These are phyloP conservation scores for Meganola albula DNA, from an alignment of 2,888 invertebrate species.

Conservation along the genomic window DNA sequence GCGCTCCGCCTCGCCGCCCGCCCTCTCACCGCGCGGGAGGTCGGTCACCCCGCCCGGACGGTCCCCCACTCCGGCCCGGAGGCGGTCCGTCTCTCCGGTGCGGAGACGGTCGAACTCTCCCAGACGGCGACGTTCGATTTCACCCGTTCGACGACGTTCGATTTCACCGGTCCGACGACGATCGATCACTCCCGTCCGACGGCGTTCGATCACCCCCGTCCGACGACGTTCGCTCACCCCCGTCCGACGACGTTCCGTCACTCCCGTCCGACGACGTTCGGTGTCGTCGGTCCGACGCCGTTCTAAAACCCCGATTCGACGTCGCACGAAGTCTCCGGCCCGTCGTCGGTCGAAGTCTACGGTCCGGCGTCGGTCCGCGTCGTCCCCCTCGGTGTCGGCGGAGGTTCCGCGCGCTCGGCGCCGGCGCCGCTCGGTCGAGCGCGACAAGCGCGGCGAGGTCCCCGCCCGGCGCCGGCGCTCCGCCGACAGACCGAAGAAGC, in stretches of 20 bases:
- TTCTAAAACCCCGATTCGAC: conserved; percentile 31
- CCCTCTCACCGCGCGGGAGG: conserved; percentile 23
- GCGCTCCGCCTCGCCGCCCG: conserved; percentile 34
- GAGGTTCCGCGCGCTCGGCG: conserved; percentile 35
- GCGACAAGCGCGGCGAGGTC: conserved; percentile 29
- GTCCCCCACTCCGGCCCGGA: conserved; percentile 10
- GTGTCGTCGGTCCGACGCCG: conserved; percentile 30
- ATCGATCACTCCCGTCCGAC: conserved; percentile 27
- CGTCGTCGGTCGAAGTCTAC: conserved; percentile 33
- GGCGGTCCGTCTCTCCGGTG: conserved; percentile 30
- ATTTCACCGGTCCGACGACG: conserved; percentile 11
- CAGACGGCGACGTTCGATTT: conserved; percentile 20
- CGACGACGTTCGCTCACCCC: conserved; percentile 17
- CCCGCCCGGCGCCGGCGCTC: conserved; percentile 42
- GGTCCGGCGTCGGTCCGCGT: conserved; percentile 29
- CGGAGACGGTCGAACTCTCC: conserved; percentile 18
- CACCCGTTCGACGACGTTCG: conserved; percentile 16
- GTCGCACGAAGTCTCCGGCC: conserved; percentile 32
- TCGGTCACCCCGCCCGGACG: conserved; percentile 19
- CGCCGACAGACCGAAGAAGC: conserved; percentile 31
- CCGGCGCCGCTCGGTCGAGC: conserved; percentile 34
- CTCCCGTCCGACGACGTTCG: conserved; percentile 27
- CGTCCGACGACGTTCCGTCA: conserved; percentile 29
- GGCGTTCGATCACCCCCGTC: conserved; percentile 16
- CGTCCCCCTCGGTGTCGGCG: conserved; percentile 31